phyloP scores from a whole-genome alignment of 2,888 invertebrate species.

The Drosophila mercatorum region DNA sequence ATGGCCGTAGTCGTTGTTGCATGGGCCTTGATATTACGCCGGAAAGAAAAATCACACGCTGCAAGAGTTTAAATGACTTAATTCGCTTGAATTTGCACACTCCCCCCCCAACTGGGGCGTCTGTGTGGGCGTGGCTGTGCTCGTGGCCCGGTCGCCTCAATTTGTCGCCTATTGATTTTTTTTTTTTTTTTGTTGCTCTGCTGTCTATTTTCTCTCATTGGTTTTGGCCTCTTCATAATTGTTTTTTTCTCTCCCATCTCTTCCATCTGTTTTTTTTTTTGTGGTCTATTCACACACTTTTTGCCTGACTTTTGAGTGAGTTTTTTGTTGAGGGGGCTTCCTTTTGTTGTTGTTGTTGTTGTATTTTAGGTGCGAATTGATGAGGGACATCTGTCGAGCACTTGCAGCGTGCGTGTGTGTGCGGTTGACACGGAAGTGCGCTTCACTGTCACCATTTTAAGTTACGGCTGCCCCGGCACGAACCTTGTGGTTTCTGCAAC shows the following conservation, averaged over 20 bases:
- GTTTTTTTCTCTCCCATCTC: conserved; percentile 23
- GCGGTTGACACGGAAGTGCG: conserved; percentile 46
- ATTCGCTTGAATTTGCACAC: conserved; percentile 59
- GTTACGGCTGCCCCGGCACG: conserved; percentile 65
- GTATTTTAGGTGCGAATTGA: conserved; percentile 48
- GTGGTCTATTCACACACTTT: conserved; percentile 21
- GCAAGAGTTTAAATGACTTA: conserved; percentile 76
- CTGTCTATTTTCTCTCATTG: conserved; percentile 13
- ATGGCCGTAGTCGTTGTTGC: conserved; percentile 34
- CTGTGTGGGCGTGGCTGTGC: too few relatives aligned
- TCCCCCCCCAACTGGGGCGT: conserved; percentile 5
- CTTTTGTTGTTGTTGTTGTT: background rate
- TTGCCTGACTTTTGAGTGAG: conserved; percentile 5
- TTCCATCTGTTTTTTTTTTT: background rate
- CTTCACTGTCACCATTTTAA: conserved; percentile 59
- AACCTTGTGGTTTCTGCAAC: conserved; percentile 48
- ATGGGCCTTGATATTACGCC: conserved; percentile 57
- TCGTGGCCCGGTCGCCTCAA: conserved; percentile 24
- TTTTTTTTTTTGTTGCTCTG: background rate
- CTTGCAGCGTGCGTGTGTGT: conserved; percentile 24
- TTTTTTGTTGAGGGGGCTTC: background rate
- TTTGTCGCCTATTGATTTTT: conserved; percentile 45
- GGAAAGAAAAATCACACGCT: conserved; percentile 76
- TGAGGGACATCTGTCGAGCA: conserved; percentile 54
- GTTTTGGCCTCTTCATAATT: conserved; percentile 41